Evolutionary conservation across 2,797 vertebrate genomes (phyloP).

Genomic region (Forpus xanthops): DNA sequence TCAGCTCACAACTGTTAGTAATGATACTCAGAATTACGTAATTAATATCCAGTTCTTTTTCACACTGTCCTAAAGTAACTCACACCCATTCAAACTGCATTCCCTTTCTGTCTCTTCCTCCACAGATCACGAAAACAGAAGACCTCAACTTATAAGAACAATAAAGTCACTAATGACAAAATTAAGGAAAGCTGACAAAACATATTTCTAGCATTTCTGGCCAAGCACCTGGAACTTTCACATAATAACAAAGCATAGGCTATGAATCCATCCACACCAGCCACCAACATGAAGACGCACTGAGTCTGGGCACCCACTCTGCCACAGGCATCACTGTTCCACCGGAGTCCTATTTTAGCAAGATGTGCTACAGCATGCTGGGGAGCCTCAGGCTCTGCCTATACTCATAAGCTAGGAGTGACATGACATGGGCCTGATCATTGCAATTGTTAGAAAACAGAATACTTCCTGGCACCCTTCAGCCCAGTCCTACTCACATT

Average conservation of each 20-base stretch:
- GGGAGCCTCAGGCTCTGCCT: neutral
- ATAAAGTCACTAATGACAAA: neutral
- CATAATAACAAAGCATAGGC: neutral
- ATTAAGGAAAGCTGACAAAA: neutral
- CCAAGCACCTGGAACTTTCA: neutral
- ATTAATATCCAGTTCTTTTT: neutral
- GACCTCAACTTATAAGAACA: neutral
- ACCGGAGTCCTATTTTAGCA: neutral
- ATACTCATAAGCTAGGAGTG: rapidly evolving
- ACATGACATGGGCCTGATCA: rapidly evolving
- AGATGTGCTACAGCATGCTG: neutral
- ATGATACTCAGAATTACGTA: neutral
- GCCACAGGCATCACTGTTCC: neutral
- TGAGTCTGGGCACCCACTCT: neutral
- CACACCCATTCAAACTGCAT: neutral
- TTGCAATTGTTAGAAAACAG: neutral
- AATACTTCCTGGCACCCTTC: neutral
- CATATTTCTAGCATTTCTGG: neutral
- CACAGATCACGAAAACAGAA: neutral
- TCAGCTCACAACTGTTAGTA: neutral
- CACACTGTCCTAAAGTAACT: neutral
- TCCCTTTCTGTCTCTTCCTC: neutral
- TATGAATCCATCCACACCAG: neutral
- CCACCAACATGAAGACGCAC: neutral
- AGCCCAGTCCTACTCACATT: neutral